Conservation (phyloP, 2,797 vertebrate species). For the Sitta carolinensis region DNA sequence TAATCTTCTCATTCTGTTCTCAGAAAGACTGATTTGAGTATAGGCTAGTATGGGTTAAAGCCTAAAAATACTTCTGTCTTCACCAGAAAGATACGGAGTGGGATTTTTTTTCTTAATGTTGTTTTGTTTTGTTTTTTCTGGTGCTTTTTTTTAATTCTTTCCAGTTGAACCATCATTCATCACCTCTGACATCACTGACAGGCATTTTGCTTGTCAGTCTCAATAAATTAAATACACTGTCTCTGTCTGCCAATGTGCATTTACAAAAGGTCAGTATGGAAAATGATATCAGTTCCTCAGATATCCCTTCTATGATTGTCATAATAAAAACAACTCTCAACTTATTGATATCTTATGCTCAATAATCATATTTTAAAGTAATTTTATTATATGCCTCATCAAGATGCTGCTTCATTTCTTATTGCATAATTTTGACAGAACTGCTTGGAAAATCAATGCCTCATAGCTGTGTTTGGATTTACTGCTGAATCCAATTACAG, state of each 20-base stretch:
- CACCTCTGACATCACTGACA: not conserved
- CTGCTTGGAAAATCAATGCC: conserved; percentile 69
- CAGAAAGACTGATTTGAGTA: not conserved
- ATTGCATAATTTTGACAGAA: conserved; percentile 68
- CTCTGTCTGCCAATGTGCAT: not conserved
- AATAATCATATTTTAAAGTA: conserved; percentile 60
- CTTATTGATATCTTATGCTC: conserved; percentile 44
- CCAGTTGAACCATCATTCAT: not conserved
- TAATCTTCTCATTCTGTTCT: not conserved
- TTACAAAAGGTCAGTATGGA: not conserved
- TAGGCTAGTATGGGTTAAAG: not conserved
- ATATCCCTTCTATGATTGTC: not conserved
- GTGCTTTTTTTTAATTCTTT: not conserved
- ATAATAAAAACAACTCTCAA: conserved; percentile 54
- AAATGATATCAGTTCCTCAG: not conserved
- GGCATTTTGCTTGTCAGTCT: not conserved
- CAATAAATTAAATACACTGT: not conserved
- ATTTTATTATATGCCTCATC: conserved; percentile 58
- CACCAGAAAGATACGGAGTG: not conserved
- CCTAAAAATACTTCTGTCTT: not conserved
- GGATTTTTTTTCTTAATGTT: rapidly evolving
- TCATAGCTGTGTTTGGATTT: conserved; percentile 73
- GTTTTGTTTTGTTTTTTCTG: rapidly evolving
- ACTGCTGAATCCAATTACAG: conserved; percentile 74
- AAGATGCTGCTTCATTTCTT: conserved; percentile 69